Base-by-base conservation (phyloP, 2,797 vertebrate genomes). In the Etheostoma nigrum region DNA sequence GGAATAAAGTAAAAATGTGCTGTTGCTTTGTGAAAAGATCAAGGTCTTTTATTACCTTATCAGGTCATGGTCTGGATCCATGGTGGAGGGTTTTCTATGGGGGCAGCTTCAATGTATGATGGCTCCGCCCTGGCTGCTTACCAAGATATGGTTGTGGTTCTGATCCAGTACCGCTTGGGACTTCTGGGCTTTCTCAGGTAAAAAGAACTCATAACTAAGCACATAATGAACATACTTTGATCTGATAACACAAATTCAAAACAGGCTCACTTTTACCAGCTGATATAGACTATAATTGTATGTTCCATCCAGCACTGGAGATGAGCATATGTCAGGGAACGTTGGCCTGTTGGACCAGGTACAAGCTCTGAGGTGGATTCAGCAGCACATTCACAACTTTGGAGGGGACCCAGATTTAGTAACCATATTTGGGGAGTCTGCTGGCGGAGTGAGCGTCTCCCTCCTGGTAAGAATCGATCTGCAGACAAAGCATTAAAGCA, bases 1-100 rank as follows among this genome's bases (percentile, higher is more conserved):
- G 64, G 6, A 67, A 33, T 45, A n/a, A 44, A 60, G 14, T 53
- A 12, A 71, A 53, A 12, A 45, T 33, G 11, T 51, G 0, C 2
- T 40, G 42, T 21, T 62, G 2, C 4, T 74, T 52, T 40, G 27
- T 58, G 5, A 48, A 72, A 63, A 44, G 3, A 44, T 64, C 2
- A 62, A 15, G 6, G 1, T 48, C 8, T 81, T 66, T 72, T 4
- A 51, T 72, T 78, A 47, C n/a, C 36, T 68, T 19, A 60, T 14
- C 44, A 97, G 96, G 96, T 97, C n/a, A 94, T 96, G 95, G 93
- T 96, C 10, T 96, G 93, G 94, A 96, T 97, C 72, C 96, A 96
- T 0, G 96, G 96, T 18, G 96, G 95, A 19, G 93, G 44, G 0
- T 83, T 97, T 0, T 0, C 1, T 5, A 0, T 82, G 0, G 96